phyloP scores from a whole-genome alignment of 2,113 vertebrate genomes.

The Eulemur macaco region DNA sequence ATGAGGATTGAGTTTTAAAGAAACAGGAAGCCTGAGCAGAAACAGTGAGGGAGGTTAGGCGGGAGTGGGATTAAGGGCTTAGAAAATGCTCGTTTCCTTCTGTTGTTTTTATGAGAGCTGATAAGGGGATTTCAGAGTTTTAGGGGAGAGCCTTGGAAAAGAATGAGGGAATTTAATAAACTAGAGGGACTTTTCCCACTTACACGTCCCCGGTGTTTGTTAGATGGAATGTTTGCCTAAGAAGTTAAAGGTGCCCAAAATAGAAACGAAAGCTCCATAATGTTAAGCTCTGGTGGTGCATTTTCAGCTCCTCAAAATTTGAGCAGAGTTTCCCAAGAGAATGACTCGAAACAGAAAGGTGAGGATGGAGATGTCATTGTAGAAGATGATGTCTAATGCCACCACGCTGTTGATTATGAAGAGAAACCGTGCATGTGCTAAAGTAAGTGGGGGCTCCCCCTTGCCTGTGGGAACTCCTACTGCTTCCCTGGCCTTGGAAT shows the following conservation, averaged over 20 bases:
- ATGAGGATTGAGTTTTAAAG: neutral
- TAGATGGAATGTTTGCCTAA: neutral
- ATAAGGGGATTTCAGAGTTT: constrained; percentile 36
- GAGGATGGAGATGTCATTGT: neutral
- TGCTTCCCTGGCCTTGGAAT: neutral
- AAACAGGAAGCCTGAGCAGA: constrained; percentile 43
- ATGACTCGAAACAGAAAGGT: neutral
- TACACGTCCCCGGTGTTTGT: neutral
- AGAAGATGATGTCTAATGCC: neutral
- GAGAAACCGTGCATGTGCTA: neutral
- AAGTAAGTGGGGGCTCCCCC: neutral
- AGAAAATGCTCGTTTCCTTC: constrained; percentile 51
- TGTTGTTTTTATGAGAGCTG: constrained; percentile 25
- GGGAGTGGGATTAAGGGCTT: neutral
- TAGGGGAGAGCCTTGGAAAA: neutral
- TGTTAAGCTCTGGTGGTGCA: neutral
- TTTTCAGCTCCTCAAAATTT: neutral
- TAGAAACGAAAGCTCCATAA: neutral
- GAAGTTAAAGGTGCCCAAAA: neutral
- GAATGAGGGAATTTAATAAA: neutral
- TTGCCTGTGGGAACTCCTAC: neutral
- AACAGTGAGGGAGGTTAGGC: neutral
- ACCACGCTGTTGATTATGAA: neutral
- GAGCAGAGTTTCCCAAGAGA: neutral
- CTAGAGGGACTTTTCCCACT: neutral